Base-by-base conservation (phyloP, 2,797 vertebrate species). In the Myotis daubentonii region DNA sequence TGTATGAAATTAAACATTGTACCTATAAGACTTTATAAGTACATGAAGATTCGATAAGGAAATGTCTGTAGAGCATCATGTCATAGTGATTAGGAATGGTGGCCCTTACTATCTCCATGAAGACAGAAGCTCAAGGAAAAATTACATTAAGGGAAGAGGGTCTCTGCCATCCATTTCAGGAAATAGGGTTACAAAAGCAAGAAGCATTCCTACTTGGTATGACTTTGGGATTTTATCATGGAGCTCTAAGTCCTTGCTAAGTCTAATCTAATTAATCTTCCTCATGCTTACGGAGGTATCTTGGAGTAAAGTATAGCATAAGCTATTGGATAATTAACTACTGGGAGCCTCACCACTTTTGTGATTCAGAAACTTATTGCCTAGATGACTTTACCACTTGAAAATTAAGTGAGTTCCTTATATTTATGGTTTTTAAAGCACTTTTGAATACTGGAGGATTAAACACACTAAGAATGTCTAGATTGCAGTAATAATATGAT, bases 371-470 rank as follows among this genome's bases (percentile, higher is more conserved):
- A 23, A 76, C 28, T 55, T 84, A 82, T 38, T 38, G 83, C 57
- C 74, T 49, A 41, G 93, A 91, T 19, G 23, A 55, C 57, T 93
- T 92, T 89, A 57, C 16, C 38, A 78, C 60, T 87, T 85, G 51
- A 60, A 81, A 76, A 33, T 92, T 95, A 84, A 92, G 86, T 1
- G 44, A 93, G 49, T 91, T 57, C n/a, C 44, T 75, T 86, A 47
- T 89, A 93, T 96, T 94, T 96, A 92, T 92, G 57, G 60, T 74
- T 91, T 94, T 71, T 80, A 94, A 96, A 96, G 83, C 38, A 38
- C 62, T 89, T 86, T 76, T 93, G n/a, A 53, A 87, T 87, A 23
- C 65, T 57, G 8, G 33, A 74, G 83, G 68, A 96, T 97, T 91
- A 96, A 89, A 79, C 5, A 15, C 47, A 93, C 65, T 89, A 91